A percentile compares a stretch with the other conserved stretches of the same genome.
phyloP scores from a whole-genome alignment of 2,113 vertebrate species.

The Alligator mississippiensis region DNA sequence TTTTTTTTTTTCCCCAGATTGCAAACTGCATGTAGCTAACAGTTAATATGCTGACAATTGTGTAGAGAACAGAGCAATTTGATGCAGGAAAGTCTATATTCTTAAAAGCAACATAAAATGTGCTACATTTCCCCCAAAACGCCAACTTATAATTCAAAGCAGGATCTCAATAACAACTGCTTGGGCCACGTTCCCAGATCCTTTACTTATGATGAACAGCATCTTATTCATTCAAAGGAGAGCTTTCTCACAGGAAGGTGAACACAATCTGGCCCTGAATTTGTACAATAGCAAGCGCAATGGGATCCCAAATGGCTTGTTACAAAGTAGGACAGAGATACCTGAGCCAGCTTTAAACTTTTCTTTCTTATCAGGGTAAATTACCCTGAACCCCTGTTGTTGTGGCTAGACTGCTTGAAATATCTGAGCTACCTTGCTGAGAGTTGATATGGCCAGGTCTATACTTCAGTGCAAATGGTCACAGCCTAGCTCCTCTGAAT shows the following conservation, averaged over 20 bases:
- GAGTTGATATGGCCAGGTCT: no score
- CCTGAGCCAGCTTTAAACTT: no score
- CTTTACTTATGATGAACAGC: not conserved
- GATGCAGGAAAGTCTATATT: slow-evolving; percentile 10
- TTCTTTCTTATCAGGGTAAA: no score
- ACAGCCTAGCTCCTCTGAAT: not conserved
- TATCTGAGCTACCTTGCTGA: no score
- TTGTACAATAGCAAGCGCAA: not conserved
- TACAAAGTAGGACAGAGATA: no score
- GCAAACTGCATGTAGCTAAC: slow-evolving; percentile 29
- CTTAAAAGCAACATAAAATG: not conserved
- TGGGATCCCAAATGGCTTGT: not conserved
- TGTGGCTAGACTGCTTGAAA: no score
- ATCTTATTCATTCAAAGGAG: not conserved
- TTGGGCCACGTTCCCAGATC: not conserved
- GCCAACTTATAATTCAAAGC: not conserved
- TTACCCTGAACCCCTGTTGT: no score
- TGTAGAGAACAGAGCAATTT: not conserved
- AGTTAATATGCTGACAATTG: not conserved
- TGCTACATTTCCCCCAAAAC: not conserved
- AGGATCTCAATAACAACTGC: not conserved
- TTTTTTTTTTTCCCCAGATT: not conserved
- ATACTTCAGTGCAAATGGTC: no score
- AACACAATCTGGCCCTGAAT: not conserved
- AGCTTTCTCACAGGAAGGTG: not conserved